A percentile compares a stretch with the other conserved stretches of the same genome.
Evolutionary conservation across 2,113 vertebrate species (phyloP).

Genomic region (Corythornis cristatus): DNA sequence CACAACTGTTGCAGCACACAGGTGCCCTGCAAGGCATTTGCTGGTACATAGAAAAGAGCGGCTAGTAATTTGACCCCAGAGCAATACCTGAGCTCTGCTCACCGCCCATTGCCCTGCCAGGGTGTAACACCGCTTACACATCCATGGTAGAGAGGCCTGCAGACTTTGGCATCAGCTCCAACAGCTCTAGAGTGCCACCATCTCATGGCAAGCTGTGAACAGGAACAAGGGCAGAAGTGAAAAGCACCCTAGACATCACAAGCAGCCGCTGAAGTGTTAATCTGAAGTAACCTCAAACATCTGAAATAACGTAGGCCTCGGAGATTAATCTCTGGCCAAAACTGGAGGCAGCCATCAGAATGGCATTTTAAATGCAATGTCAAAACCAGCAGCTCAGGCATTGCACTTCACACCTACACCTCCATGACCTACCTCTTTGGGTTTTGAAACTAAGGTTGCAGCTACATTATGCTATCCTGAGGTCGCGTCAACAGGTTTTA

Average conservation of each 20-base stretch:
- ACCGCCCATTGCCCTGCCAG: fast-evolving
- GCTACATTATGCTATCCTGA: not conserved
- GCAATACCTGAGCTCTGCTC: not conserved
- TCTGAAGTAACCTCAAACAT: not conserved
- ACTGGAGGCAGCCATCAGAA: not conserved
- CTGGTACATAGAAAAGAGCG: not conserved
- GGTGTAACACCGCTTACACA: not conserved
- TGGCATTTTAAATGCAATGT: not conserved
- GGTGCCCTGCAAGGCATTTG: not conserved
- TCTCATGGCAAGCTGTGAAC: not conserved
- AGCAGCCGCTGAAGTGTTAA: not conserved
- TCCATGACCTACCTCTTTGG: not conserved
- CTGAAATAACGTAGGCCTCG: not conserved
- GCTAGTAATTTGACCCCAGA: not conserved
- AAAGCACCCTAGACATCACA: not conserved
- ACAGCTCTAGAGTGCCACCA: not conserved
- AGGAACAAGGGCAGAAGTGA: not conserved
- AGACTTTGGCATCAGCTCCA: fast-evolving
- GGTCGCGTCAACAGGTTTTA: constrained; percentile 31
- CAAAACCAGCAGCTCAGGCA: not conserved
- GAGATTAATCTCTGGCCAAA: not conserved
- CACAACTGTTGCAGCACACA: not conserved
- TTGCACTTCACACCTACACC: not conserved
- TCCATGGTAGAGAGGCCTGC: not conserved
- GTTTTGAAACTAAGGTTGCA: constrained; percentile 11